Base-by-base conservation (phyloP, 2,888 invertebrate genomes). In the Lithophane leautieri region DNA sequence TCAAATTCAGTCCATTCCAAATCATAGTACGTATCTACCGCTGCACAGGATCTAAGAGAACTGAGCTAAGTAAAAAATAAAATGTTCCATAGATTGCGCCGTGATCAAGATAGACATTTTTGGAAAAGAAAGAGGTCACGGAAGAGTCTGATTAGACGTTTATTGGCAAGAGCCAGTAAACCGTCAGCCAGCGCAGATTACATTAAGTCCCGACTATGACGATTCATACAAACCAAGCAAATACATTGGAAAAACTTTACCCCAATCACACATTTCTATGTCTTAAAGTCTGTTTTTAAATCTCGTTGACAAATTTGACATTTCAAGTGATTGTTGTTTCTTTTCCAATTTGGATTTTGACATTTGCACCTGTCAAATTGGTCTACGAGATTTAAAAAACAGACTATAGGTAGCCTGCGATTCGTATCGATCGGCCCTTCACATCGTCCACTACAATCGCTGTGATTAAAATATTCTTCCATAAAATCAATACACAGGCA, bases 401-500 rank as follows among this genome's bases (percentile, higher is more conserved):
- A n/a, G n/a, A n/a, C n/a, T n/a, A n/a, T n/a, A 14, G 8, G 6
- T 22, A 47, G 11, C 6, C 54, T 11, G 11, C 42, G 28, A 71
- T 16, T 54, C 42, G 8, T 56, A 79, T 61, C 61, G 34, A 78
- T 44, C 52, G 70, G 12, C 6, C 52, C n/a, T 60, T 40, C n/a
- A 6, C 66, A 47, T 19, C 14, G 58, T 61, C 22, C 63, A 54
- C 22, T 0, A 63, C 34, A 67, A 60, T 44, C 40, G 42, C 65
- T 34, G 11, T 50, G 58, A 60, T 76, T 40, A 81, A 42, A 72
- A 61, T 65, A 56, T 77, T 25, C 54, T 8, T 34, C 6, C 14
- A 61, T 14, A 78, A 76, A 80, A 68, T 65, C 56, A 25, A 42
- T 71, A 68, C 25, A 34, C 22, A 54, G 4, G 2, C 56, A 63